phyloP scores from a whole-genome alignment of 30 jellyfish, hydroid and myxozoan genomes.

The Rhopilema esculentum region DNA sequence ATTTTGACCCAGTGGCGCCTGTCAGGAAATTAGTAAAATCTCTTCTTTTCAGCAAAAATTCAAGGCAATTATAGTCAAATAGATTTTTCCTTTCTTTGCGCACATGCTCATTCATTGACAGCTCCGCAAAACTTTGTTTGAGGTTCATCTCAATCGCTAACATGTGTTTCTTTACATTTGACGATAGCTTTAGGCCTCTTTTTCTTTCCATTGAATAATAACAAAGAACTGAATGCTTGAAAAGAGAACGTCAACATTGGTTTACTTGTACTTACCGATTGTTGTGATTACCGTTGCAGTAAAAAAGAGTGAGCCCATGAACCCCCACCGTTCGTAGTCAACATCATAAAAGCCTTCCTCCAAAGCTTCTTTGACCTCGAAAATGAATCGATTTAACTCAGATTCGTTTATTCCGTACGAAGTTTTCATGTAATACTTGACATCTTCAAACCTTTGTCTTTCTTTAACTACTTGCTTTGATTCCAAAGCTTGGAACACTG shows the following conservation, averaged over 20 bases:
- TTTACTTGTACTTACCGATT: slow-evolving; percentile 75
- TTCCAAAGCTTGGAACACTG: slow-evolving; percentile 83
- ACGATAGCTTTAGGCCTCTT: not conserved
- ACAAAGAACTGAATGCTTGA: not conserved
- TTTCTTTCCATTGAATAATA: not conserved
- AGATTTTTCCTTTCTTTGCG: not conserved
- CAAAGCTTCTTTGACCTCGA: slow-evolving; percentile 76
- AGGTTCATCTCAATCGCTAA: not conserved
- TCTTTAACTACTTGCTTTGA: slow-evolving; percentile 67
- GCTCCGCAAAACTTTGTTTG: not conserved
- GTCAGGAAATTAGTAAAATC: no score
- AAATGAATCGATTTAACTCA: slow-evolving; percentile 59
- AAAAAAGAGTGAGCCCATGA: slow-evolving; percentile 90
- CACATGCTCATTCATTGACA: not conserved
- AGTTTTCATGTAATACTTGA: slow-evolving; percentile 54
- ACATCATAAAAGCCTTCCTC: slow-evolving; percentile 91
- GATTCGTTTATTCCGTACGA: slow-evolving; percentile 89
- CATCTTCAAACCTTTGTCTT: slow-evolving; percentile 73
- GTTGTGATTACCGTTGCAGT: slow-evolving; percentile 94
- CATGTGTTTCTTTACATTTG: not conserved
- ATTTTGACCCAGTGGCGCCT: no score
- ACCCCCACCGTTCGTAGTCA: slow-evolving; percentile 94
- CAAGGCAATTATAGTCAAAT: not conserved
- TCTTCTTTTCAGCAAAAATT: not conserved
- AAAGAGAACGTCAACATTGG: not conserved